These are phyloP conservation scores for Erpobdella octoculata DNA, from an alignment of 2,888 invertebrate genomes.

Conservation along the genomic window DNA sequence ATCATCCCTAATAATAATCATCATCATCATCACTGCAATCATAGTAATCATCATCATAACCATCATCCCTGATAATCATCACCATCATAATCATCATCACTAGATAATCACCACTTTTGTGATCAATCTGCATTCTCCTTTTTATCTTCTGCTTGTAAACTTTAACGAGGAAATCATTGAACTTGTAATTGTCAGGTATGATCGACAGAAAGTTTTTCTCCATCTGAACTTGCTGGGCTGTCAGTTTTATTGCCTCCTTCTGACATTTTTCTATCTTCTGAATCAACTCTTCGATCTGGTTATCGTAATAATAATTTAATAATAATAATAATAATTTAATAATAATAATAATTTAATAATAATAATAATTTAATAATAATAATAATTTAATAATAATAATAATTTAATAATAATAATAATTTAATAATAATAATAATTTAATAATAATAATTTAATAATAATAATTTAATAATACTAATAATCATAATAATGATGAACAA, in stretches of 20 bases:
- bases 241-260: slow-evolving; percentile 16
- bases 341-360: neutral
- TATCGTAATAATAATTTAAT: neutral
- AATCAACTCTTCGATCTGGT: slow-evolving; percentile 20
- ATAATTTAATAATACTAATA: neutral
- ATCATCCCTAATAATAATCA: neutral
- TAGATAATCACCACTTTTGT: neutral
- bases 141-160: slow-evolving; percentile 25
- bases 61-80: neutral
- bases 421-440: neutral
- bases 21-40: neutral
- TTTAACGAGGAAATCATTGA: slow-evolving; percentile 21
- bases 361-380: neutral
- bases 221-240: neutral
- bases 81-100: neutral
- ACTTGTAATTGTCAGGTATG: slow-evolving; percentile 23
- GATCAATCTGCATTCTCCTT: neutral
- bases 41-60: neutral
- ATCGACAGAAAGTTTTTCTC: slow-evolving; percentile 13
- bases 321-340: neutral
- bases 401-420: neutral
- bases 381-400: neutral
- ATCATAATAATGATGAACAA: neutral
- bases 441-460: neutral
- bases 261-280: neutral